These are phyloP conservation scores for Uropetala carovei DNA, from an alignment of 2,888 invertebrate species.

Conservation along the genomic window DNA sequence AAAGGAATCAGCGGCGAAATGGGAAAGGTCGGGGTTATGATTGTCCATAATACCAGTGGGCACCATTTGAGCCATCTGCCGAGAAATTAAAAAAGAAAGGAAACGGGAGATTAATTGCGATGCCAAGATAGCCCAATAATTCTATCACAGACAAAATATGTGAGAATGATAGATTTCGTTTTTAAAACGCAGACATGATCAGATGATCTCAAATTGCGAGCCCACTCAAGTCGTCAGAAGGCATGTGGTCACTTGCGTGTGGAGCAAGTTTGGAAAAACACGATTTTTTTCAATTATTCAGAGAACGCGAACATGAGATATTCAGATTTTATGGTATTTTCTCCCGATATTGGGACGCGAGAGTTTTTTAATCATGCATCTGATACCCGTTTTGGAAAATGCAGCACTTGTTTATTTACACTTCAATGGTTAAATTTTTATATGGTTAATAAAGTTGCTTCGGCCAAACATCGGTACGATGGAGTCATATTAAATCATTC, in stretches of 20 bases:
- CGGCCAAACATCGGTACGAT: too few species aligned
- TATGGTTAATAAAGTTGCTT: too few species aligned
- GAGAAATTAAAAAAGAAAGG: slow-evolving; percentile 70
- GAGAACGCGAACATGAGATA: neutral
- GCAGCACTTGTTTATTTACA: neutral
- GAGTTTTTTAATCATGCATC: too few species aligned
- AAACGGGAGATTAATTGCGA: neutral
- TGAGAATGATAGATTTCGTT: neutral
- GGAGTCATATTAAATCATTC: too few species aligned
- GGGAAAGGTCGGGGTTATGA: slow-evolving; percentile 81
- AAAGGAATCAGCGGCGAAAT: slow-evolving; percentile 80
- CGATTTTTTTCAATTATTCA: neutral
- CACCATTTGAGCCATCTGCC: slow-evolving; percentile 90
- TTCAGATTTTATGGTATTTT: neutral
- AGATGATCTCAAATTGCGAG: neutral
- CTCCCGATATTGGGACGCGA: too few species aligned
- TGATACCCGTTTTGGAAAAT: neutral
- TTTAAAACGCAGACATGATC: neutral
- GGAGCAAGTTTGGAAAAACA: neutral
- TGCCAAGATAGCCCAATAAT: neutral
- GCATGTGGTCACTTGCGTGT: neutral
- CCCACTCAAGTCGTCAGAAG: neutral
- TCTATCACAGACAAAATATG: neutral
- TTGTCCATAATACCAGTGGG: slow-evolving; percentile 84
- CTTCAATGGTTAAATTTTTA: too few species aligned